A percentile compares a stretch with the other conserved stretches of the same genome.
Conservation (phyloP, 2,113 vertebrate species). For the Aphyosemion australe region DNA sequence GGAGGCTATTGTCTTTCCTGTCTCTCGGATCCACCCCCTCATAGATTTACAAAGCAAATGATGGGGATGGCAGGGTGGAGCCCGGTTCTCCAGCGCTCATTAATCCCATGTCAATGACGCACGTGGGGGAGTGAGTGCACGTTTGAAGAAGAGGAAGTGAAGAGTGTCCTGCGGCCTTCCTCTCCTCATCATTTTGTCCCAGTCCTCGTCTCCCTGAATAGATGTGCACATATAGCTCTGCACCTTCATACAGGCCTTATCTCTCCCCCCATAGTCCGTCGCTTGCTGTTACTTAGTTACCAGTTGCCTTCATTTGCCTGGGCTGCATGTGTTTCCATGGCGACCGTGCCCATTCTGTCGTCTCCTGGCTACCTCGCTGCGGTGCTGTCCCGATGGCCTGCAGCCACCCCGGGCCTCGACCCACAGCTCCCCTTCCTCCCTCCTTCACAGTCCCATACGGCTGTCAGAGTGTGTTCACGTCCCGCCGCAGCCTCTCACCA, state of each 20-base stretch:
- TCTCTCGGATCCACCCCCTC: conserved; percentile 50
- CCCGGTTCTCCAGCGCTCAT: conserved; percentile 35
- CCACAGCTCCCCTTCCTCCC: conserved; percentile 58
- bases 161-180: conserved; percentile 33
- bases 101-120: conserved; percentile 54
- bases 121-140: conserved; percentile 19
- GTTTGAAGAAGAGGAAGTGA: conserved; percentile 34
- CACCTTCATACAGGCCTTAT: conserved; percentile 22
- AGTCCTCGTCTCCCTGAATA: conserved; percentile 3
- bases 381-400: conserved; percentile 72
- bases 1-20: background rate
- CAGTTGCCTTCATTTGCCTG: conserved; percentile 80
- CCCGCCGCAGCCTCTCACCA: conserved; percentile 38
- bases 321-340: conserved; percentile 83
- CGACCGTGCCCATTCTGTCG: conserved; percentile 79
- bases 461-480: conserved; percentile 66
- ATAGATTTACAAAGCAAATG: conserved; percentile 50
- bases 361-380: conserved; percentile 77
- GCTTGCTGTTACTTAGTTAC: conserved; percentile 87
- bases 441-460: conserved; percentile 66
- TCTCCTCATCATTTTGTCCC: conserved; percentile 44
- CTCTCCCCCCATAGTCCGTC: conserved; percentile 68
- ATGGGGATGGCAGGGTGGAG: conserved; percentile 47
- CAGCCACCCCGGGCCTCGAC: conserved; percentile 67
- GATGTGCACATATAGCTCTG: background rate